A percentile compares a stretch with the other conserved stretches of the same genome.
Evolutionary conservation across 2,113 vertebrate genomes (phyloP).

Genomic region (Myrmecophaga tridactyla): DNA sequence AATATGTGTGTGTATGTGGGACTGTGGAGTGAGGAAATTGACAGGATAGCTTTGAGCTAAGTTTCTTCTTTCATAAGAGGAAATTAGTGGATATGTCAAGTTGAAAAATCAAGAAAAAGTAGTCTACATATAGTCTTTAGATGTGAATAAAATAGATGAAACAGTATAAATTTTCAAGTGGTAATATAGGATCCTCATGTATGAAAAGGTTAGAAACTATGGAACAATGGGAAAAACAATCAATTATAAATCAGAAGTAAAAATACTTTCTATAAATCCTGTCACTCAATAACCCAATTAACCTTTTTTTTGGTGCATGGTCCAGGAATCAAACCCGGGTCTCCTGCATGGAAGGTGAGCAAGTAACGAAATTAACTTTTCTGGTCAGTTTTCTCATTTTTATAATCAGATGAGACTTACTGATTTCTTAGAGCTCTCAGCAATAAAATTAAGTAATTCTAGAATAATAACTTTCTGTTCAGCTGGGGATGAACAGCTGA

Average conservation of each 20-base stretch:
- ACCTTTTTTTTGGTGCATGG: too few relatives aligned
- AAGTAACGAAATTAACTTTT: too few relatives aligned
- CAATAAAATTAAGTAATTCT: background rate
- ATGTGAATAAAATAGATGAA: background rate
- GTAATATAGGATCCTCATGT: background rate
- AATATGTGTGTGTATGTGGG: background rate
- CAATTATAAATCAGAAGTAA: background rate
- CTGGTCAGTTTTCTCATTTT: constrained; percentile 41
- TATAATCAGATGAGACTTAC: background rate
- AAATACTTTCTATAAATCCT: background rate
- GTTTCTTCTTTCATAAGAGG: background rate
- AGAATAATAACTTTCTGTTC: background rate
- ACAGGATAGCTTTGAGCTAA: background rate
- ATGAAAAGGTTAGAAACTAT: background rate
- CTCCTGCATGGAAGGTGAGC: too few relatives aligned
- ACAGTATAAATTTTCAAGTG: background rate
- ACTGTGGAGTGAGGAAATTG: background rate
- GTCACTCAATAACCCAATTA: constrained; percentile 19
- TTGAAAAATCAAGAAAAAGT: constrained; percentile 30
- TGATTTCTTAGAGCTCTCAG: background rate
- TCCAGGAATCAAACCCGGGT: too few relatives aligned
- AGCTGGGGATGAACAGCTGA: background rate
- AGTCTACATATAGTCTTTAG: background rate
- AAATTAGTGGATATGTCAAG: background rate
- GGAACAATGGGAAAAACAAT: background rate